phyloP scores from a whole-genome alignment of 2,113 vertebrate genomes.

The Oncorhynchus mykiss region DNA sequence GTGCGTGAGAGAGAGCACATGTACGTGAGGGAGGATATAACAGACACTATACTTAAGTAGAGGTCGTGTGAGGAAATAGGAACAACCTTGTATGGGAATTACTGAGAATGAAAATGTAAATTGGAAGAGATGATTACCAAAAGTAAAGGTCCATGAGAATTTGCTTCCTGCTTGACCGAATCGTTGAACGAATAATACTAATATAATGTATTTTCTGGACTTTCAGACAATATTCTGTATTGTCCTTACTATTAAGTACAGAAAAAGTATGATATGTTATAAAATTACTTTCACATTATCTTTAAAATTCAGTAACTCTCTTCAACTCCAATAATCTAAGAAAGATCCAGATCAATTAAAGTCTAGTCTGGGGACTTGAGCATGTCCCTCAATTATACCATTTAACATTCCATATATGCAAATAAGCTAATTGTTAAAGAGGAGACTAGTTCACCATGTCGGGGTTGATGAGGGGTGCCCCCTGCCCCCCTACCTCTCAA shows the following conservation, averaged over 20 bases:
- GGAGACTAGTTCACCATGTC: constrained; percentile 44
- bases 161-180: not conserved
- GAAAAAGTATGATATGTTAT: no score
- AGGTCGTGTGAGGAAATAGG: constrained; percentile 33
- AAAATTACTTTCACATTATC: no score
- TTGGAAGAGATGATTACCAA: not conserved
- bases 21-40: constrained; percentile 31
- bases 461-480: constrained; percentile 60
- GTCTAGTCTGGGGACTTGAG: not conserved
- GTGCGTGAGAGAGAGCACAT: constrained; percentile 30
- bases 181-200: not conserved
- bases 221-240: not conserved
- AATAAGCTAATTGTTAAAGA: constrained; percentile 64
- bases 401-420: constrained; percentile 64
- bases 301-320: not conserved
- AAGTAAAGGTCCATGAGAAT: not conserved
- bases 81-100: constrained; percentile 21
- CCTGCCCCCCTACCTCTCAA: constrained; percentile 40
- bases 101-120: constrained; percentile 23
- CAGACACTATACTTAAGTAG: constrained; percentile 31
- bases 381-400: constrained; percentile 56
- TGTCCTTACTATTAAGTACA: not conserved
- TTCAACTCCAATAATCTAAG: not conserved
- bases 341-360: not conserved
- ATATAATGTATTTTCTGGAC: not conserved